phyloP scores from a whole-genome alignment of 2,888 invertebrate genomes.

The Sesia bembeciformis region DNA sequence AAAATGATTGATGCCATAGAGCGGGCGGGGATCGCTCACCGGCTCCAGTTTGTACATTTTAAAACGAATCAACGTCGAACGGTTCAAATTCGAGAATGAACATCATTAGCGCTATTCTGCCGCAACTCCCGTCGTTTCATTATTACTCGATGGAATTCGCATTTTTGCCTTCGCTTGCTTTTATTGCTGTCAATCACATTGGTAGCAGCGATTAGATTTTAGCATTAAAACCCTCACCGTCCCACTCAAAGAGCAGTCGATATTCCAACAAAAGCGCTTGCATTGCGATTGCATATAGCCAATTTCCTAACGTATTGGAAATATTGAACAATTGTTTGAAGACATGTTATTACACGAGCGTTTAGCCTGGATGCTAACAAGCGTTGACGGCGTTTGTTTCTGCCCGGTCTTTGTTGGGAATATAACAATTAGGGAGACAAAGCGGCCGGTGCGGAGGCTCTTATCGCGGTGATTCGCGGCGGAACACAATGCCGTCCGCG shows the following conservation, averaged over 20 bases:
- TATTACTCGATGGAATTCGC: slow-evolving; percentile 42
- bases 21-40: slow-evolving; percentile 42
- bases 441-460: slow-evolving; percentile 43
- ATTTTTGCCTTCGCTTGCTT: slow-evolving; percentile 30
- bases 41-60: slow-evolving; percentile 43
- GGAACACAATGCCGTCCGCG: slow-evolving; percentile 40
- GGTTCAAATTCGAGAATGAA: slow-evolving; percentile 61
- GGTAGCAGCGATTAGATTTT: slow-evolving; percentile 24
- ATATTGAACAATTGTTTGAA: slow-evolving; percentile 59
- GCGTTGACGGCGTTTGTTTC: slow-evolving; percentile 58
- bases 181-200: slow-evolving; percentile 43
- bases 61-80: slow-evolving; percentile 72
- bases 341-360: slow-evolving; percentile 64
- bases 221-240: slow-evolving; percentile 12
- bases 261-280: slow-evolving; percentile 37
- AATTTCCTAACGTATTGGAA: slow-evolving; percentile 67
- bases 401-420: slow-evolving; percentile 55
- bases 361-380: slow-evolving; percentile 61
- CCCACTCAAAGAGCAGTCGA: slow-evolving; percentile 5
- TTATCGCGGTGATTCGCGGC: slow-evolving; percentile 47
- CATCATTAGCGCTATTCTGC: slow-evolving; percentile 65
- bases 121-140: slow-evolving; percentile 44
- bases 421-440: slow-evolving; percentile 67
- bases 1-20: slow-evolving; percentile 72
- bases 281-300: slow-evolving; percentile 44